phyloP scores from a whole-genome alignment of 2,113 vertebrate species.

The Pelodiscus sinensis region DNA sequence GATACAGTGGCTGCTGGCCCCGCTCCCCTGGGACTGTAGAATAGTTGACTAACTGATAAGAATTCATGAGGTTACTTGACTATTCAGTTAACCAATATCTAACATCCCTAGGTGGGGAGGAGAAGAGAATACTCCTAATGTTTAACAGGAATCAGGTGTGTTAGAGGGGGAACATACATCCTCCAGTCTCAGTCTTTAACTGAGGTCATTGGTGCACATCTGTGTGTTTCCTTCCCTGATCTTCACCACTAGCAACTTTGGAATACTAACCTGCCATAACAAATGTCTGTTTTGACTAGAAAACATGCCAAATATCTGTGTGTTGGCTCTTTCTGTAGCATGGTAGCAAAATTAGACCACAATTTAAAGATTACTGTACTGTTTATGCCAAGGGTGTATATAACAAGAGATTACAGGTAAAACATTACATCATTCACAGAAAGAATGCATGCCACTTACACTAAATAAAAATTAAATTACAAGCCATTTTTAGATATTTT shows the following conservation, averaged over 20 bases:
- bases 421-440: not conserved
- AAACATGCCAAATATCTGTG: not conserved
- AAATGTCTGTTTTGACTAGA: not conserved
- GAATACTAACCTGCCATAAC: not conserved
- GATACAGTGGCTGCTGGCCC: too few species aligned
- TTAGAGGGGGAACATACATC: not conserved
- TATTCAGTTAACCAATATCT: too few species aligned
- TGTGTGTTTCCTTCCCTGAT: not conserved
- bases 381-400: not conserved
- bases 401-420: not conserved
- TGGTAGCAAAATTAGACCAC: accelerated
- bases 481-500: not conserved
- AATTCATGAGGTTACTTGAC: too few species aligned
- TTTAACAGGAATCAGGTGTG: not conserved
- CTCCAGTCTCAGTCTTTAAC: not conserved
- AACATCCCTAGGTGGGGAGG: not conserved
- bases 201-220: not conserved
- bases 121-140: not conserved
- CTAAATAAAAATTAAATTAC: not conserved
- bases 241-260: not conserved
- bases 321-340: not conserved
- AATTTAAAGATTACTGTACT: not conserved
- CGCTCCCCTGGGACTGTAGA: too few species aligned
- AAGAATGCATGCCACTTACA: not conserved
- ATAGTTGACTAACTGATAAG: too few species aligned